phyloP scores from a whole-genome alignment of 2,888 invertebrate genomes.

The Ganaspis brasiliensis region DNA sequence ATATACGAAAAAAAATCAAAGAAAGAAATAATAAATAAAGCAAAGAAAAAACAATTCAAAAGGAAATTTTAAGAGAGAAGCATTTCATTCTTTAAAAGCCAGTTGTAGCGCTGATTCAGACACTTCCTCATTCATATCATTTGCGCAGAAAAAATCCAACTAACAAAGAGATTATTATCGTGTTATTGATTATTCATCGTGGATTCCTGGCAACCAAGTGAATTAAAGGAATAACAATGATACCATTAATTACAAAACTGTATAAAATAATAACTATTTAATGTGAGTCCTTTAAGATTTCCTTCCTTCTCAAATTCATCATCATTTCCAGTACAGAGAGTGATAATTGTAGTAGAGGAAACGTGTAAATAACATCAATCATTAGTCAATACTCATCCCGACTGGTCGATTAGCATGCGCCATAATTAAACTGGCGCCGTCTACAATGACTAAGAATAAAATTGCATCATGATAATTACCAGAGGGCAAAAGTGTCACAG shows the following conservation, averaged over 20 bases:
- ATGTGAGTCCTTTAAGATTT: not conserved
- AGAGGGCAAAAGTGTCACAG: constrained; percentile 75
- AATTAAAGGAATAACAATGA: constrained; percentile 1
- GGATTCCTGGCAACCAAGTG: constrained; percentile 5
- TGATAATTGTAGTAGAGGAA: constrained; percentile 5
- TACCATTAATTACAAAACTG: not conserved
- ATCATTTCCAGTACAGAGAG: constrained; percentile 17
- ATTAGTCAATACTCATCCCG: constrained; percentile 15
- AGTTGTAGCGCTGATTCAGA: not conserved
- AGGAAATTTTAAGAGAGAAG: not conserved
- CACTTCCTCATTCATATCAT: not conserved
- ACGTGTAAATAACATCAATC: constrained; percentile 1
- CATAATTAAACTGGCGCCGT: constrained; percentile 34
- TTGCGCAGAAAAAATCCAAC: constrained; percentile 1
- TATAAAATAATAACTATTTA: constrained; percentile 17
- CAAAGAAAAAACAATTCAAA: not conserved
- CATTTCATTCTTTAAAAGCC: not conserved
- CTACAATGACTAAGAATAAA: constrained; percentile 39
- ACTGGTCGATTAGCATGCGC: constrained; percentile 4
- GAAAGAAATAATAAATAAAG: not conserved
- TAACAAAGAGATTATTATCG: constrained; percentile 23
- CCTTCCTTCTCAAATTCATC: not conserved
- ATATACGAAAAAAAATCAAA: not conserved
- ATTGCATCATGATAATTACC: constrained; percentile 65
- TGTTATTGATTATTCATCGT: constrained; percentile 29